Percentiles rank a stretch among this genome's conserved stretches.
Conservation (phyloP, 2,113 vertebrate genomes). For the Pterocles burchelli region DNA sequence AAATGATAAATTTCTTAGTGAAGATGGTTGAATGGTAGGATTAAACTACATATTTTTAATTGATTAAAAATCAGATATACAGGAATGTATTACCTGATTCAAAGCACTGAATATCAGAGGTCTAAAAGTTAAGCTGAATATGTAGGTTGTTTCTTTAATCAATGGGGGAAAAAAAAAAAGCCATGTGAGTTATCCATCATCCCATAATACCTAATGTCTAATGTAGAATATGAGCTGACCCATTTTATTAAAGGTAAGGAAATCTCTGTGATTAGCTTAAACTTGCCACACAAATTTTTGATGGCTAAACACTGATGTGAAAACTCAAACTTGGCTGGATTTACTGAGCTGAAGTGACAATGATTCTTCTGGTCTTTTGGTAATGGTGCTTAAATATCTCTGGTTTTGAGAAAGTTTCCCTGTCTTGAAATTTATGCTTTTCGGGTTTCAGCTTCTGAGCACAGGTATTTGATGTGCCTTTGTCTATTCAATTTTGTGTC, state of each 20-base stretch:
- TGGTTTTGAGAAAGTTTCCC: background rate
- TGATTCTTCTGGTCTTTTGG: background rate
- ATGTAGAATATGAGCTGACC: background rate
- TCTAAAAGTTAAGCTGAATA: background rate
- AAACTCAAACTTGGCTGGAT: background rate
- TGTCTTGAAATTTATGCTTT: background rate
- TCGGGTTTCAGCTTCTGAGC: background rate
- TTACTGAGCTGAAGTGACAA: background rate
- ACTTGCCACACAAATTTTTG: background rate
- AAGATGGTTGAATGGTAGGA: background rate
- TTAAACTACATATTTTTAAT: background rate
- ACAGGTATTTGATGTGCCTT: background rate
- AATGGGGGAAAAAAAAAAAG: background rate
- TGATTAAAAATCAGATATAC: background rate
- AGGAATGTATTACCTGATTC: background rate
- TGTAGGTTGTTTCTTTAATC: background rate
- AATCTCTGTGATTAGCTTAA: background rate
- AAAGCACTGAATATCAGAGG: background rate
- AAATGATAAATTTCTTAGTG: background rate
- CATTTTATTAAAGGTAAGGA: background rate
- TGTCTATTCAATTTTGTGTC: background rate
- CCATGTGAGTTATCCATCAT: background rate
- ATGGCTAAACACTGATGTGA: background rate
- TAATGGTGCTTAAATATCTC: background rate
- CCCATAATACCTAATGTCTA: background rate